Evolutionary conservation across 2,888 invertebrate genomes (phyloP).

Genomic region (Drosophila mulleri): DNA sequence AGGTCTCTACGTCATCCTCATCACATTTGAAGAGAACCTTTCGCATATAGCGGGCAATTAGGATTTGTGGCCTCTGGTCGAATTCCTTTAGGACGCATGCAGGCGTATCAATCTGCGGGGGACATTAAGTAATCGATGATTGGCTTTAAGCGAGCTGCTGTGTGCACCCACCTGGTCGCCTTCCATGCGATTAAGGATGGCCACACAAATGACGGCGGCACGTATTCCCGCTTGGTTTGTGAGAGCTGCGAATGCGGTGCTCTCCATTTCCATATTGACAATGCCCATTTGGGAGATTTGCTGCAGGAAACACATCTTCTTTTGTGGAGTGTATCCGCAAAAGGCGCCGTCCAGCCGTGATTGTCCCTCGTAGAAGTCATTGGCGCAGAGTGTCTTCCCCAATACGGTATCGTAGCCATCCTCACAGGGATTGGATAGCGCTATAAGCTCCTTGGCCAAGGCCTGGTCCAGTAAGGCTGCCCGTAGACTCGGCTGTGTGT

Average conservation of each 20-base stretch:
- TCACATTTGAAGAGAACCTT: slow-evolving; percentile 21
- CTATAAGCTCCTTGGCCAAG: slow-evolving; percentile 90
- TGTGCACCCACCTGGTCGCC: slow-evolving; percentile 90
- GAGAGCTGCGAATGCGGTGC: slow-evolving; percentile 94
- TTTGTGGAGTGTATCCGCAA: slow-evolving; percentile 93
- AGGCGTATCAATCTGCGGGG: slow-evolving; percentile 24
- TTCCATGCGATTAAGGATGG: slow-evolving; percentile 93
- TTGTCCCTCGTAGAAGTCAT: slow-evolving; percentile 97
- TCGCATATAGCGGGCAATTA: slow-evolving; percentile 47
- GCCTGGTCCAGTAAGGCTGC: slow-evolving; percentile 92
- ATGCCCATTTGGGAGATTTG: slow-evolving; percentile 90
- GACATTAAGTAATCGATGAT: background rate
- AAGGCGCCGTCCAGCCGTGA: slow-evolving; percentile 96
- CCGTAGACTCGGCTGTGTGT: slow-evolving; percentile 90
- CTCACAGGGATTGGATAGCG: slow-evolving; percentile 87
- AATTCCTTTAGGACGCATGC: background rate
- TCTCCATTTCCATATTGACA: slow-evolving; percentile 98
- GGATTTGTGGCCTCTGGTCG: slow-evolving; percentile 25
- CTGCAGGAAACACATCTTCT: slow-evolving; percentile 93
- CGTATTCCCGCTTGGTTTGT: slow-evolving; percentile 95
- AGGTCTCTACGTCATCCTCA: background rate
- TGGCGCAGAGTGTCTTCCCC: slow-evolving; percentile 97
- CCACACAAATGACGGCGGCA: slow-evolving; percentile 95
- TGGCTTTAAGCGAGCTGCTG: no score
- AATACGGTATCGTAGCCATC: slow-evolving; percentile 92